These are phyloP conservation scores for Phyllostomus discolor DNA, from an alignment of 2,113 vertebrate species.

Conservation along the genomic window DNA sequence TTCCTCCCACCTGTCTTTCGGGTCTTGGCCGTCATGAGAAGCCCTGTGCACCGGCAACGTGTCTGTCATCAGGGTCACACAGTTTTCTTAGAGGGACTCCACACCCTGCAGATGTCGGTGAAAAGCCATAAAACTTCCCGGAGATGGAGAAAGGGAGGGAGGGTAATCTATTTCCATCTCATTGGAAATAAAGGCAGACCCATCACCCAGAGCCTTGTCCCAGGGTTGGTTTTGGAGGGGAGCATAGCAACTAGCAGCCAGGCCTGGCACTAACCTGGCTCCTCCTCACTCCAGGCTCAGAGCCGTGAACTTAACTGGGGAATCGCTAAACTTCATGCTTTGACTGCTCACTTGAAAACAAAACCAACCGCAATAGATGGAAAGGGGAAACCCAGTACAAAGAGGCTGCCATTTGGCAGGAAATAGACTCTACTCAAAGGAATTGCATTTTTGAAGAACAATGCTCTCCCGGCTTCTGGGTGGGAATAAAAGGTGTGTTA, in stretches of 20 bases:
- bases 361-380: not conserved
- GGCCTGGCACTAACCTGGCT: not conserved
- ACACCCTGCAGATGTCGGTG: not conserved
- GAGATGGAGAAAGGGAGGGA: not conserved
- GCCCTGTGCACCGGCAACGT: rapidly evolving
- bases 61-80: not conserved
- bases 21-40: not conserved
- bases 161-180: not conserved
- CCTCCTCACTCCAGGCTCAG: not conserved
- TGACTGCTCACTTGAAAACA: not conserved
- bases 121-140: not conserved
- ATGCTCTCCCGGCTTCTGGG: not conserved
- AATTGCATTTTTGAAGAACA: not conserved
- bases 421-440: not conserved
- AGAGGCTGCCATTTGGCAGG: not conserved
- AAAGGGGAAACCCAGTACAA: not conserved
- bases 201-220: too few species aligned
- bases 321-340: not conserved
- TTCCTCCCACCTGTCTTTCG: not conserved
- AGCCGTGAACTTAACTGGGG: not conserved
- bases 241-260: not conserved
- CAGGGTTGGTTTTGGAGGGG: not conserved
- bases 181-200: not conserved
- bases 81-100: not conserved
- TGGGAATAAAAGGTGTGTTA: not conserved